Evolutionary conservation across 2,113 vertebrate species (phyloP).

Genomic region (Forbesichthys papilliferus): DNA sequence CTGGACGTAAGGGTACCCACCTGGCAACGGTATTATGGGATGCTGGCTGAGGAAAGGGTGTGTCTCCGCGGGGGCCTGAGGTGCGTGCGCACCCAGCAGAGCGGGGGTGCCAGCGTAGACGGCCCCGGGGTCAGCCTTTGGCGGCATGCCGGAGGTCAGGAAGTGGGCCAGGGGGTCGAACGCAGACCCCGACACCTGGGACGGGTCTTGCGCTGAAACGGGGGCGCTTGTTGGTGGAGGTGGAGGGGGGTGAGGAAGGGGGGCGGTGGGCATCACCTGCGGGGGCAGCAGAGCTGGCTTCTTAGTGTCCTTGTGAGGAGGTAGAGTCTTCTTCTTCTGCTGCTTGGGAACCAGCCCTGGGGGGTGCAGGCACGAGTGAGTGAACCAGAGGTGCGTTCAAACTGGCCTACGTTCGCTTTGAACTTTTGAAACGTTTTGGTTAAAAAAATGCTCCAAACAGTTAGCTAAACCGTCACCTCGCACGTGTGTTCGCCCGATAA

Average conservation of each 20-base stretch:
- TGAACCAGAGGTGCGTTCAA: too few relatives aligned
- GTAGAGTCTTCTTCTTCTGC: constrained; percentile 81
- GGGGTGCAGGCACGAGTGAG: constrained; percentile 29
- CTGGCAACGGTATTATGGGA: constrained; percentile 60
- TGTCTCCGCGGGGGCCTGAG: constrained; percentile 77
- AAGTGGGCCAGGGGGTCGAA: constrained; percentile 86
- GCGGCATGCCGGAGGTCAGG: constrained; percentile 77
- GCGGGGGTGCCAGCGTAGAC: constrained; percentile 41
- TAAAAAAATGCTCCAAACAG: too few relatives aligned
- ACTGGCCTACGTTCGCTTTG: too few relatives aligned
- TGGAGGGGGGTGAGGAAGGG: constrained; percentile 57
- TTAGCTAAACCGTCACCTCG: too few relatives aligned
- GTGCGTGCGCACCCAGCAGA: constrained; percentile 57
- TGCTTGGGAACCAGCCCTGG: constrained; percentile 86
- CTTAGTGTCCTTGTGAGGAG: constrained; percentile 81
- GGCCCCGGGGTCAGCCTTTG: constrained; percentile 45
- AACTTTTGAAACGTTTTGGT: too few relatives aligned
- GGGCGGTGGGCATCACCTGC: constrained; percentile 65
- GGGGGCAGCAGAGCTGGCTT: constrained; percentile 65
- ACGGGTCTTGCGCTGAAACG: constrained; percentile 62
- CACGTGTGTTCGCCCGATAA: too few relatives aligned
- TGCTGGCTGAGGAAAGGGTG: constrained; percentile 77
- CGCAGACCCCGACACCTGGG: constrained; percentile 77
- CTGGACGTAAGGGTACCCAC: constrained; percentile 18
- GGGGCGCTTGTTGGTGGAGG: constrained; percentile 51